Base-by-base conservation (phyloP, 2,888 invertebrate genomes). In the Noctua pronuba region DNA sequence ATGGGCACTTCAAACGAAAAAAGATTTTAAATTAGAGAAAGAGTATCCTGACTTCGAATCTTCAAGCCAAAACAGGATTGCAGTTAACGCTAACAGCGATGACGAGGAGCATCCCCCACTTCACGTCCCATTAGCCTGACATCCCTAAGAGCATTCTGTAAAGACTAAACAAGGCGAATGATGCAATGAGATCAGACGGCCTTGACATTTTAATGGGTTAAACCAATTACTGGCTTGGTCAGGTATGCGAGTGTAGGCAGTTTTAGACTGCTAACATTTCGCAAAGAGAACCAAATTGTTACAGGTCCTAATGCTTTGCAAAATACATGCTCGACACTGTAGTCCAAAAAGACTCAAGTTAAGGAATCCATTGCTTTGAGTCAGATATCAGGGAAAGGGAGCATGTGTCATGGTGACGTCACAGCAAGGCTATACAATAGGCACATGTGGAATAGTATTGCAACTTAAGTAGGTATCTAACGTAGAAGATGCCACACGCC, bases 201-300 rank as follows among this genome's bases (percentile, higher is more conserved):
- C 62, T 80, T 75, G 71, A 84, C 77, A 86, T 89, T 88, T 84
- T 88, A 89, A 90, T 90, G 85, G 83, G 79, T 83, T 73, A 74
- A 79, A 77, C 71, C 83, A 70, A 77, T 86, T 76, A 78, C 75
- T 77, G 87, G 82, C 78, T 82, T 83, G 80, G 74, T 79, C 66
- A 76, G 66, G 44, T 74, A 60, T 68, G n/a, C 46, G 18, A 66
- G 60, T n/a, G 65, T 46, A 65, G 67, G 77, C 44, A 49, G 72
- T 77, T 68, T 73, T 35, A 49, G 24, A 81, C 13, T 52, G 49
- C 18, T 62, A 24, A 13, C 24, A 44, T 73, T 73, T 81, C 52
- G 35, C 38, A 44, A 69, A 38, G 41, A 66, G 4, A 46, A 68
- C 24, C 28, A 21, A 28, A 62, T 55, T 55, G 13, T 69, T 64